Base-by-base conservation (phyloP, 2,113 vertebrate genomes). In the Eidolon helvum region DNA sequence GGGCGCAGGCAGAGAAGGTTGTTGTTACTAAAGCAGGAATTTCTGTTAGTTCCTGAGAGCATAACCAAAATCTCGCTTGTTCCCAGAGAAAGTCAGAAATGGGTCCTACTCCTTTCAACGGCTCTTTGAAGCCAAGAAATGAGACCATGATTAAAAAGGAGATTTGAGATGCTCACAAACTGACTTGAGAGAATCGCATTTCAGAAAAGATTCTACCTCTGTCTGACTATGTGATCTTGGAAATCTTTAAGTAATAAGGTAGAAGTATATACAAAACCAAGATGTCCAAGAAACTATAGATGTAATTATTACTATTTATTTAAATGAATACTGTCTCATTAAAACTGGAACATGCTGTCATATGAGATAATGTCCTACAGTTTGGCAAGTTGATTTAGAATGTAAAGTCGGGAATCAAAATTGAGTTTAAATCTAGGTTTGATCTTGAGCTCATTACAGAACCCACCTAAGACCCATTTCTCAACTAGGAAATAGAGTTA, bases 381-480 rank as follows among this genome's bases (percentile, higher is more conserved):
- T 79, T 12, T 38, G 66, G 10, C 9, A 72, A 69, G 50, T 8
- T 92, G 43, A 80, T 87, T 22, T 57, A 63, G 7, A 66, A 61
- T 14, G 65, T 63, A 45, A 35, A 35, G 0, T 4, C 18, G 43
- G 14, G 10, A 88, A 26, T 86, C 14, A 35, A 26, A 75, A 21
- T 26, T 35, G 35, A 82, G 3, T 80, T 89, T 40, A 88, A 68
- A 40, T 24, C 7, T 59, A 16, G 38, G 10, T 48, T 48, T 10
- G 21, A 74, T 7, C 14, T 14, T 50, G 10, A n/a, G 4, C 7
- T 91, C n/a, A 50, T 68, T n/a, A 69, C 1, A 33, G 11, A 65
- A 55, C 3, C 1, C 3, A 26, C 21, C 2, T 1, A 35, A 28
- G 0, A 5, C 21, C 7, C 7, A 57, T 53, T 53, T 53, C 57